Conservation (phyloP, 2,888 invertebrate species). For the Cecidostiba fungosa region DNA sequence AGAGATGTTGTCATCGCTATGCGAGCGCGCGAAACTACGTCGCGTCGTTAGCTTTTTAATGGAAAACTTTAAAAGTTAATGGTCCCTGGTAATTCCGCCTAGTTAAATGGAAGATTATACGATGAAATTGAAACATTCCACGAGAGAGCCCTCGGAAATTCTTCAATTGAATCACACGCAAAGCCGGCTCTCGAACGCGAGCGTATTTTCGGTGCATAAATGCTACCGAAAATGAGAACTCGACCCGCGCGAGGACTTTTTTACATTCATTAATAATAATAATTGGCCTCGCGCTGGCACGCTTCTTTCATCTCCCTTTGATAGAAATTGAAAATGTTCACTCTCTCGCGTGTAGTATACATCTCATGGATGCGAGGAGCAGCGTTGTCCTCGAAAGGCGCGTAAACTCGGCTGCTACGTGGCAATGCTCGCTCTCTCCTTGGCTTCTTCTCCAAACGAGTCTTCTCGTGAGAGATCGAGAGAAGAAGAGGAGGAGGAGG, state of each 20-base stretch:
- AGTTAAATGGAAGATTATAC: slow-evolving; percentile 21
- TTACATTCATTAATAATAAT: no score
- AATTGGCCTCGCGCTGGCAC: no score
- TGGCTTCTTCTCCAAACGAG: background rate
- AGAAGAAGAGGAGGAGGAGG: slow-evolving; percentile 32
- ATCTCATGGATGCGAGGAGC: background rate
- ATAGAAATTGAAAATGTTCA: background rate
- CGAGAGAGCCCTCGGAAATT: background rate
- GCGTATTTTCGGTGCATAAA: background rate
- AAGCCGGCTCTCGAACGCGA: background rate
- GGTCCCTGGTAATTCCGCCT: background rate
- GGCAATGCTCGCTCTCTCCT: slow-evolving; percentile 4
- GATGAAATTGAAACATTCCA: slow-evolving; percentile 32
- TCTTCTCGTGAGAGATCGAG: slow-evolving; percentile 3
- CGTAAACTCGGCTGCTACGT: slow-evolving; percentile 22
- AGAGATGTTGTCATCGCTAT: background rate
- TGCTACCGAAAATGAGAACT: background rate
- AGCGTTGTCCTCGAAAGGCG: slow-evolving; percentile 41
- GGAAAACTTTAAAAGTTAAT: slow-evolving; percentile 33
- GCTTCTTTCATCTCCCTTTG: background rate
- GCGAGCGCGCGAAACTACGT: background rate
- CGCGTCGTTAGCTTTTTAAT: slow-evolving; percentile 17
- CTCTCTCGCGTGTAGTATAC: background rate
- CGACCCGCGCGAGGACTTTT: no score
- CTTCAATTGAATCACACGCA: slow-evolving; percentile 17